Percentiles rank a stretch among this genome's conserved stretches.
Evolutionary conservation across 2,888 invertebrate genomes (phyloP).

Genomic region (Caenorhabditis plicata): DNA sequence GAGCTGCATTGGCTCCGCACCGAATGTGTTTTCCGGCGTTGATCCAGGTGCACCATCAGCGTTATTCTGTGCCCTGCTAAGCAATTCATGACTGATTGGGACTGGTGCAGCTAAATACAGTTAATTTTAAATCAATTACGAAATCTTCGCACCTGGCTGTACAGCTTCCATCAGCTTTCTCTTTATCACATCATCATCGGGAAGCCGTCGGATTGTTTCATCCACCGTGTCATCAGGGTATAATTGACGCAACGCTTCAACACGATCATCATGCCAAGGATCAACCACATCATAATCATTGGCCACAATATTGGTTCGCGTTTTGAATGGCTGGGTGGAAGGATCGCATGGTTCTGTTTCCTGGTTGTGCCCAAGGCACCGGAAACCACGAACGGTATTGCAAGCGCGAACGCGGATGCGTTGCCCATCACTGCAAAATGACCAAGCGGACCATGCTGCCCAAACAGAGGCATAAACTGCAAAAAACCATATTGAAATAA

Average conservation of each 20-base stretch:
- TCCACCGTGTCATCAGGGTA: conserved; percentile 52
- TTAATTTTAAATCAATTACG: too few species aligned
- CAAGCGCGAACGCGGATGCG: conserved; percentile 64
- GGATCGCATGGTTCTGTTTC: conserved; percentile 34
- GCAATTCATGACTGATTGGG: conserved; percentile 18
- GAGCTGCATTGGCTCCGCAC: conserved; percentile 26
- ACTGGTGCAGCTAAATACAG: conserved; percentile 13
- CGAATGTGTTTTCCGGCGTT: conserved; percentile 35
- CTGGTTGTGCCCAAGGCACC: conserved; percentile 60
- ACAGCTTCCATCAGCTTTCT: too few species aligned
- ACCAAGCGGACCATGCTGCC: conserved; percentile 65
- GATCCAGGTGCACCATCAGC: conserved; percentile 31
- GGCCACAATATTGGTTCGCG: conserved; percentile 2
- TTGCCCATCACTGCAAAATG: conserved; percentile 56
- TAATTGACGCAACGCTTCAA: conserved; percentile 60
- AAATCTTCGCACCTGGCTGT: too few species aligned
- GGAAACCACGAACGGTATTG: conserved; percentile 64
- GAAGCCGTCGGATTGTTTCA: conserved; percentile 21
- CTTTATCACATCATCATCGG: conserved; percentile 20
- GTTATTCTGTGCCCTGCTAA: conserved; percentile 15
- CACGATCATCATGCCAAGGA: conserved; percentile 61
- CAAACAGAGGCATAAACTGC: conserved; percentile 63
- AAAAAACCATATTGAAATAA: too few species aligned
- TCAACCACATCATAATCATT: conserved; percentile 57
- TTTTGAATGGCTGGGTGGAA: conserved; percentile 16